Evolutionary conservation across 2,888 invertebrate species (phyloP), one percentile per base, ranked within the genome.

Genomic region (Caenorhabditis doughertyi): DNA sequence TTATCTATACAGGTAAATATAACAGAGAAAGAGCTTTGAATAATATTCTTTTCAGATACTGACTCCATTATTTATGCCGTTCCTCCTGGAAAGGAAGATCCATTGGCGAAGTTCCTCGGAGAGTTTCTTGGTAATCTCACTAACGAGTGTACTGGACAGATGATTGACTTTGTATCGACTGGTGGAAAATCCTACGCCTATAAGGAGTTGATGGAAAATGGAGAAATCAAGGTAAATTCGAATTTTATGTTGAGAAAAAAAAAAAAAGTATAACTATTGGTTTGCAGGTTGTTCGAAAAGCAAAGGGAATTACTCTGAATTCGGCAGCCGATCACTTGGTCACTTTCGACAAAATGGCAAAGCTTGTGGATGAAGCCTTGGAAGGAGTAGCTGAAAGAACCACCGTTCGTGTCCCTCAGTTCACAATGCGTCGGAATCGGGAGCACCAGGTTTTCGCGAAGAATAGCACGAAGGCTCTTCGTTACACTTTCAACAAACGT

Each of bases 351-450:
- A 16, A 4, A 23, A 67, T 67, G 67, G 21, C 29, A 16, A 0
- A 13, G 21, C 51, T 67, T 51, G 67, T 67, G 13, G 35, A 53
- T 0, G 67, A 67, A 25, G 67, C 53, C 21, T 8, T 65, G 5
- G 9, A 2, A 8, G 32, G 27, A 9, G 55, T n/a, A 4, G n/a
- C 7, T n/a, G n/a, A 56, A 3, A 32, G 55, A 16, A 56, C 55
- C n/a, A 9, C 9, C 1, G 18, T 32, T 13, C n/a, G 32, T 5
- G 32, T 56, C 8, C 55, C 55, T 18, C 55, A 56, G 18, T 13
- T 18, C 5, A 56, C 55, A 9, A 56, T 56, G 55, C 29, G 55
- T 29, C 9, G 55, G 18, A 16, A 56, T 11, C 29, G 32, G 32
- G 32, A 56, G 16, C 55, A 56, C 18, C 8, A 18, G 2, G 18